Evolutionary conservation across 2,797 vertebrate genomes (phyloP), one percentile per base, ranked within the genome.

Genomic region (Halcyon leucocephala): DNA sequence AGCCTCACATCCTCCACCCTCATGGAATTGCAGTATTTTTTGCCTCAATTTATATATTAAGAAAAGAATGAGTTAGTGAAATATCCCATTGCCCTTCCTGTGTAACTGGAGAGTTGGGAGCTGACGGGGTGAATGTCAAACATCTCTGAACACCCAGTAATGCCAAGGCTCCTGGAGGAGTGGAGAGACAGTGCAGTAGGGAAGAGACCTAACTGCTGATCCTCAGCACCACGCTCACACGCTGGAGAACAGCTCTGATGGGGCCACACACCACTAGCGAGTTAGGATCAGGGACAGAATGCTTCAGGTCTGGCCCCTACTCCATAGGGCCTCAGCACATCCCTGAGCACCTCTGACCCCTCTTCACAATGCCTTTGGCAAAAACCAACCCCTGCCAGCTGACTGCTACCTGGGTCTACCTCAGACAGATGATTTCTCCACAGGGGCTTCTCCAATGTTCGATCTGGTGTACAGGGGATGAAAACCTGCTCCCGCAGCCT

Each of bases 111-210:
- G 55, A 67, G 19, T 1, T 49, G 16, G 64, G 33, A 87, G 54
- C 39, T 54, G 48, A 44, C 0, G 2, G 18, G 26, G 14, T 2
- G 1, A 35, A 69, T 12, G 20, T 48, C 42, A 58, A 66, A 11
- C 25, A 39, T 64, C 65, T 58, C 49, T 37, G 22, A 58, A 42
- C 9, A 67, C 12, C 33, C 29, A 33, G 51, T 14, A 64, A 62
- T 54, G 51, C 7, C 35, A 61, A 46, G 8, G 54, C 21, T 49
- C 71, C 60, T 16, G 44, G 19, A 66, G 70, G 16, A 80, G 49
- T 2, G 7, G 11, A 52, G n/a, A 73, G 42, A 28, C 0, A 1
- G 80, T 0, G 0, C 5, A 26, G 9, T 26, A 57, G 18, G 33
- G 37, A 72, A 67, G 49, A 52, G 51, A 48, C 0, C 0, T 60